Base-by-base conservation (phyloP, 2,888 invertebrate genomes). In the Hemistola chrysoprasaria region DNA sequence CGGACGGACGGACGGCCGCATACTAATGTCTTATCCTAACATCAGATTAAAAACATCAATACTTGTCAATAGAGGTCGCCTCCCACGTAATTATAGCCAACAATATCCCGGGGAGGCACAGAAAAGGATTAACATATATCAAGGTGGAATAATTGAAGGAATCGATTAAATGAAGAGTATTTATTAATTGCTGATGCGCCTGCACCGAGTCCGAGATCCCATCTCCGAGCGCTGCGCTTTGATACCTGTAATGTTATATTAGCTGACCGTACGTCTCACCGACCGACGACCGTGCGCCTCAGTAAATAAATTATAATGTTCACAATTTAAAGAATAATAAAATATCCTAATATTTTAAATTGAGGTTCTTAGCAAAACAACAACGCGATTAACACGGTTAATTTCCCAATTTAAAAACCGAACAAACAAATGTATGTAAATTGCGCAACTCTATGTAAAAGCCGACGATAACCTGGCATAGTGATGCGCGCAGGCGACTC, bases 11-110 rank as follows among this genome's bases (percentile, higher is more conserved):
- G 74, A 78, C 77, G 72, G 75, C 69, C 73, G 75, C 84, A 84
- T 84, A 84, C 85, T 81, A 85, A 87, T 84, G 84, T 73, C 80
- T 81, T 83, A 84, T 84, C 87, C 87, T 86, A 85, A 85, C 85
- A 86, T 88, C 85, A 84, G 87, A 88, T 88, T 87, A 86, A 87
- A 87, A 81, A 79, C 88, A 88, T 88, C 88, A 85, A 88, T 88
- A 86, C 83, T 80, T 86, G 87, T 85, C 88, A 83, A 82, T 84
- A 80, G 80, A 80, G 79, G 78, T 83, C 82, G 79, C 84, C 87
- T 84, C 87, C 87, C 86, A 86, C 81, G 83, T 85, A 86, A 88
- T 88, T 86, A 88, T 81, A 82, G 78, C 76, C 82, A 78, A 83
- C 83, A 82, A 82, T 85, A 86, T 84, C 85, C 83, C 77, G 82